Evolutionary conservation across 2,797 vertebrate species (phyloP).

Genomic region (Phoxinus dragarum): DNA sequence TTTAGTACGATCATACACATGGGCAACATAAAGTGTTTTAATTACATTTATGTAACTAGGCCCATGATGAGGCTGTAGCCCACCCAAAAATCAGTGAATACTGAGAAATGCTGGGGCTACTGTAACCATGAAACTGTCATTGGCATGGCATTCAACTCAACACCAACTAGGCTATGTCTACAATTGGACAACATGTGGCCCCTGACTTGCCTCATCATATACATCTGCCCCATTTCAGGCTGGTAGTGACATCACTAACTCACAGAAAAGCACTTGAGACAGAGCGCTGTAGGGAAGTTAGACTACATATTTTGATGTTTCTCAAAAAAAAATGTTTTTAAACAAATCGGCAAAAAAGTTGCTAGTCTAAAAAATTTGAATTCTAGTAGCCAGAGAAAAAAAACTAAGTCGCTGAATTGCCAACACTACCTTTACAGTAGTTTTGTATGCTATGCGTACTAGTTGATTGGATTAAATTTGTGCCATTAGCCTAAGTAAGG

Average conservation of each 20-base stretch:
- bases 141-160: constrained; percentile 1
- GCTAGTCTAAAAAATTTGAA: not conserved
- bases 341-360: not conserved
- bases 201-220: no score
- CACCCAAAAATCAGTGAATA: not conserved
- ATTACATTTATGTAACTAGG: not conserved
- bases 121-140: not conserved
- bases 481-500: constrained; percentile 5
- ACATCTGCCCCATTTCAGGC: no score
- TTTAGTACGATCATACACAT: not conserved
- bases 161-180: not conserved
- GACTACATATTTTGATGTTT: not conserved
- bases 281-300: no score
- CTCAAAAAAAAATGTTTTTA: not conserved
- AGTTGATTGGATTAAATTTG: not conserved
- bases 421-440: not conserved
- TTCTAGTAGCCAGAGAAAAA: not conserved
- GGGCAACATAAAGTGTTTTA: not conserved
- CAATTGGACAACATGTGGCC: no score
- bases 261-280: no score
- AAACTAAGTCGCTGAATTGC: not conserved
- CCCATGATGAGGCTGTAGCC: not conserved
- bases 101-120: not conserved
- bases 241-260: no score
- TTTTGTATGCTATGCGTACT: not conserved